Conservation (phyloP, 1,140 invertebrate species). For the Meloidogyne hapla region DNA sequence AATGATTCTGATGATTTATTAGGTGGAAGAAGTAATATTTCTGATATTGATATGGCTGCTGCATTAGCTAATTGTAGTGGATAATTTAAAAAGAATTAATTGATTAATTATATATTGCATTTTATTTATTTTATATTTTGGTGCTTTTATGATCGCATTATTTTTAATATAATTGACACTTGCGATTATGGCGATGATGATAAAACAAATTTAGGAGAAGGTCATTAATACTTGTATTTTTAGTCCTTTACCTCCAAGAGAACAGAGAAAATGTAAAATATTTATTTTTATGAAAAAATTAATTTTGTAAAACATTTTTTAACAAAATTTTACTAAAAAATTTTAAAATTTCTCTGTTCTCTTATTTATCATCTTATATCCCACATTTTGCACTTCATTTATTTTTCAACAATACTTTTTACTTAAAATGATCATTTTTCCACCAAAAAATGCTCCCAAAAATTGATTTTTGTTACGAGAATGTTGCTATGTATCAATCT, state of each 20-base stretch:
- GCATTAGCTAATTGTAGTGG: constrained; percentile 1
- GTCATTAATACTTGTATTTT: not conserved
- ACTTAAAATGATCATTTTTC: constrained; percentile 3
- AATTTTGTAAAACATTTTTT: too few species aligned
- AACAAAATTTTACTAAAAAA: too few species aligned
- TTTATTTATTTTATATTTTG: too few species aligned
- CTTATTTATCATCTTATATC: not conserved
- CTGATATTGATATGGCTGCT: constrained; percentile 4
- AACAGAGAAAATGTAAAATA: too few species aligned
- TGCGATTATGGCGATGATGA: not conserved
- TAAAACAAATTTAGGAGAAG: not conserved
- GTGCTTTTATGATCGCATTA: not conserved
- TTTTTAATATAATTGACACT: not conserved
- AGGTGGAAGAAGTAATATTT: not conserved
- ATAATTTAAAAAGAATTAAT: not conserved
- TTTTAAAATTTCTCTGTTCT: not conserved
- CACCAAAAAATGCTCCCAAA: not conserved
- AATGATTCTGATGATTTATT: not conserved
- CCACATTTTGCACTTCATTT: not conserved
- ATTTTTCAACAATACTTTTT: not conserved
- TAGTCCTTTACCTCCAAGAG: not conserved
- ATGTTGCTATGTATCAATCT: constrained; percentile 1
- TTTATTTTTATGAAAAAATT: too few species aligned
- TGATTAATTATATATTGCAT: not conserved
- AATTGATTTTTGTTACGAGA: constrained; percentile 7